These are phyloP conservation scores for Drosophila truncata DNA, from an alignment of 1,140 invertebrate species.

Conservation along the genomic window DNA sequence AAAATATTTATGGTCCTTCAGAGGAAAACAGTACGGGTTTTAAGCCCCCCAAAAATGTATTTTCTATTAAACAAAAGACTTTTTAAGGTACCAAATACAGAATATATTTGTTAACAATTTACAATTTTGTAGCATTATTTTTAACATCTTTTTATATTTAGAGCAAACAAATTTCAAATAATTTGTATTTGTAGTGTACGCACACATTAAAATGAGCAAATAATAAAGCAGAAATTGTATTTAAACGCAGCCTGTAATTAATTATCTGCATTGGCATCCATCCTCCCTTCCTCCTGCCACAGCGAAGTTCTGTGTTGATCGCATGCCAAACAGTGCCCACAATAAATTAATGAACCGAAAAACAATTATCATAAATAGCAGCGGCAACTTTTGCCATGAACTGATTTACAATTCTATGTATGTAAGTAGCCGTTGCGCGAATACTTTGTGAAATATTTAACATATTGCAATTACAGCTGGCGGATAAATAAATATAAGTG, in stretches of 20 bases:
- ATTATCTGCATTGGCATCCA: slow-evolving; percentile 62
- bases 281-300: neutral
- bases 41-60: no score
- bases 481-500: slow-evolving; percentile 32
- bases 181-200: slow-evolving; percentile 5
- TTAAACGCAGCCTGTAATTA: slow-evolving; percentile 73
- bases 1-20: no score
- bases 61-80: no score
- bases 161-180: no score
- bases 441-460: slow-evolving; percentile 39
- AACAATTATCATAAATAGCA: slow-evolving; percentile 74
- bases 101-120: no score
- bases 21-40: no score
- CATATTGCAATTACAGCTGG: slow-evolving; percentile 40
- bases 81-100: no score
- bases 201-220: slow-evolving; percentile 35
- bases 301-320: slow-evolving; percentile 44
- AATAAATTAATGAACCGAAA: slow-evolving; percentile 78
- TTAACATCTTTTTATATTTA: no score
- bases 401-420: slow-evolving; percentile 57
- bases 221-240: slow-evolving; percentile 63
- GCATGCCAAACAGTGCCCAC: slow-evolving; percentile 60
- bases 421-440: slow-evolving; percentile 7
- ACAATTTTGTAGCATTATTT: no score
- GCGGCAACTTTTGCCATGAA: slow-evolving; percentile 68